phyloP scores from a whole-genome alignment of 2,888 invertebrate genomes.

The Tetheella fluctuosa region DNA sequence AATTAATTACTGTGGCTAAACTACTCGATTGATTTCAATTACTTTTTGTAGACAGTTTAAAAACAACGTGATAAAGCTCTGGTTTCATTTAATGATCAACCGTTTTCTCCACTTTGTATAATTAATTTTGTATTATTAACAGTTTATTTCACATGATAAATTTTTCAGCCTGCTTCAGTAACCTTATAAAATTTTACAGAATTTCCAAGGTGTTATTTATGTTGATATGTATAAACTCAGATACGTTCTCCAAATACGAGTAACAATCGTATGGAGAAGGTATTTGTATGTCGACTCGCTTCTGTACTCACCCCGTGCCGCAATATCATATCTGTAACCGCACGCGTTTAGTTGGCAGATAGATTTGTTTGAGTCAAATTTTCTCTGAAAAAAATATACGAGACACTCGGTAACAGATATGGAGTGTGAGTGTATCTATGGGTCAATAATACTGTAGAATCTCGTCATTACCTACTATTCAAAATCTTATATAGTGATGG shows the following conservation, averaged over 20 bases:
- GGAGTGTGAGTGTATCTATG: conserved; percentile 68
- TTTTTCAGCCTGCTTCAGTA: not conserved
- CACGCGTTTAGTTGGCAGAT: conserved; percentile 63
- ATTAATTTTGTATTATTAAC: no score
- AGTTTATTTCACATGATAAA: not conserved
- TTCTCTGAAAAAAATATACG: conserved; percentile 48
- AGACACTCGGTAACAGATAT: conserved; percentile 75
- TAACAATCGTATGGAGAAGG: conserved; percentile 47
- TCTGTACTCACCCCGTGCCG: conserved; percentile 65
- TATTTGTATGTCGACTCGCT: conserved; percentile 50
- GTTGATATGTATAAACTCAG: conserved; percentile 30
- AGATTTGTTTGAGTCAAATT: conserved; percentile 71
- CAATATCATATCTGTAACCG: conserved; percentile 78
- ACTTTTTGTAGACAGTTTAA: no score
- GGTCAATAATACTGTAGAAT: conserved; percentile 58
- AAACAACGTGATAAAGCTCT: no score
- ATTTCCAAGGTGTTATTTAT: not conserved
- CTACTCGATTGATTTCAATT: no score
- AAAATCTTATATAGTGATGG: not conserved
- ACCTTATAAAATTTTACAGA: not conserved
- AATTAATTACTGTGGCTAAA: no score
- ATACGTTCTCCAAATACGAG: conserved; percentile 55
- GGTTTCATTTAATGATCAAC: no score
- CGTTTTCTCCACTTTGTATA: no score
- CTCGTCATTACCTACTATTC: no score